These are phyloP conservation scores for Seladonia tumulorum DNA, from an alignment of 2,888 invertebrate genomes.

Conservation along the genomic window DNA sequence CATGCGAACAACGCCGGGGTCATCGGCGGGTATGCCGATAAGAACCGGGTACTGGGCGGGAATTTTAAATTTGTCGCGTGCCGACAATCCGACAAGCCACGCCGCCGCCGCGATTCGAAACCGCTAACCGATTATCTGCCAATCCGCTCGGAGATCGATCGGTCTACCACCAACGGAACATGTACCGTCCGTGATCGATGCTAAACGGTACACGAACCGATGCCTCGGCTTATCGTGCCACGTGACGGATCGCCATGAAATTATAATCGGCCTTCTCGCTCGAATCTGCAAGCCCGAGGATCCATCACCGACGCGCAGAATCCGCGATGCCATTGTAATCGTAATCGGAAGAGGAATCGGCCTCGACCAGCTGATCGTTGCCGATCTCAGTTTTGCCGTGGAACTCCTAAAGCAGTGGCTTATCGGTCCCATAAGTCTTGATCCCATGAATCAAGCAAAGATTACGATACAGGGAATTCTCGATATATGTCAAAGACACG, in stretches of 20 bases:
- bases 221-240: neutral
- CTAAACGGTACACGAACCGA: neutral
- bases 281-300: neutral
- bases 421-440: no score
- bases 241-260: neutral
- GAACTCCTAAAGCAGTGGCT: neutral
- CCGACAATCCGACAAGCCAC: neutral
- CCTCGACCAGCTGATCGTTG: neutral
- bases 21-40: slow-evolving; percentile 45
- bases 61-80: slow-evolving; percentile 54
- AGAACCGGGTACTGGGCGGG: slow-evolving; percentile 39
- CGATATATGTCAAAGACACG: no score
- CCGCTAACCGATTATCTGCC: slow-evolving; percentile 43
- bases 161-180: neutral
- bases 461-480: no score
- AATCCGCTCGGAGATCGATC: slow-evolving; percentile 33
- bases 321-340: neutral
- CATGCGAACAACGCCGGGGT: slow-evolving; percentile 51
- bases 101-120: slow-evolving; percentile 3
- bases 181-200: neutral
- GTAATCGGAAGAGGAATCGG: neutral
- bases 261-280: neutral
- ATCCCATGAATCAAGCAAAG: no score
- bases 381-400: neutral
- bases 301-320: neutral